phyloP scores from a whole-genome alignment of 1,140 invertebrate genomes.

The Prorops nasuta region DNA sequence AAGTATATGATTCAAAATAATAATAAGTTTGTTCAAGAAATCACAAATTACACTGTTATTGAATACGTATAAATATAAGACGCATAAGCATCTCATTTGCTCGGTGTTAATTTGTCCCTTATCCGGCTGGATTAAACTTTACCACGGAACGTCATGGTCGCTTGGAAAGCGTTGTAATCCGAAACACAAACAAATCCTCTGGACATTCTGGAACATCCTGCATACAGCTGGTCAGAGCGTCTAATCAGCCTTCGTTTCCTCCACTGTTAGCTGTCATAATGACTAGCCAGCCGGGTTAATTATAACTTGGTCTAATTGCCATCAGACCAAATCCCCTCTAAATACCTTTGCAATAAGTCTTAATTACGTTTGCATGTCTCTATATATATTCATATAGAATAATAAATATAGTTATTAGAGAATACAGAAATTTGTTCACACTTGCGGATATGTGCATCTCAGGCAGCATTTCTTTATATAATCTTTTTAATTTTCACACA shows the following conservation, averaged over 20 bases:
- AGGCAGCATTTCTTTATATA: not conserved
- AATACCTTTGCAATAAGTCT: not conserved
- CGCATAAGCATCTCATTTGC: too few species aligned
- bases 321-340: not conserved
- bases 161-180: slow-evolving; percentile 30
- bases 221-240: slow-evolving; percentile 13
- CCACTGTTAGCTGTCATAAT: slow-evolving; percentile 16
- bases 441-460: too few species aligned
- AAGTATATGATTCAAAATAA: too few species aligned
- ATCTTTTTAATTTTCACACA: not conserved
- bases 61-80: too few species aligned
- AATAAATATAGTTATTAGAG: not conserved
- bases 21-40: too few species aligned
- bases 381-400: not conserved
- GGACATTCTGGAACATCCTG: slow-evolving; percentile 23
- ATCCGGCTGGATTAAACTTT: too few species aligned
- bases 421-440: not conserved
- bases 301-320: slow-evolving; percentile 34
- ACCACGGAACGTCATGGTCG: not conserved
- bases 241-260: slow-evolving; percentile 8
- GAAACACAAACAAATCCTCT: slow-evolving; percentile 35
- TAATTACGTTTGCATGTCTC: not conserved
- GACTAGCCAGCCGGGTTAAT: slow-evolving; percentile 13
- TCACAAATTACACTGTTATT: too few species aligned
- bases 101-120: too few species aligned